Percentiles rank a stretch among this genome's conserved stretches.
These are phyloP conservation scores for Athene cunicularia DNA, from an alignment of 2,113 vertebrate genomes.

Conservation along the genomic window DNA sequence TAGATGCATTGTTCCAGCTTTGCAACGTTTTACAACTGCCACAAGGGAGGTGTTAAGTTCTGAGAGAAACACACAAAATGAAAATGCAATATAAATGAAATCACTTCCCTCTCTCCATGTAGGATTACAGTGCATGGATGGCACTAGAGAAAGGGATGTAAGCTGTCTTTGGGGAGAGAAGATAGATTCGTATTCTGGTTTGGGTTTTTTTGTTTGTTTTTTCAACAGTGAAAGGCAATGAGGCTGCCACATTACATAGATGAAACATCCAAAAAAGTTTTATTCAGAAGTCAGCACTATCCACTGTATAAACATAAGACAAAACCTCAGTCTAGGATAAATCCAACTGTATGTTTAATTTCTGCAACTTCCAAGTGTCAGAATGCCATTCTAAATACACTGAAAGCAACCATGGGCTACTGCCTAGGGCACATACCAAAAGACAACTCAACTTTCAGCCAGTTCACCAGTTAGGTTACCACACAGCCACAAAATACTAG, in stretches of 20 bases:
- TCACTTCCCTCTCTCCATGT: neutral
- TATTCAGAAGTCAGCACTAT: neutral
- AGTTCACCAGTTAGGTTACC: neutral
- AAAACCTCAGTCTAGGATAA: neutral
- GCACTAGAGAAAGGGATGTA: neutral
- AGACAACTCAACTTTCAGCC: neutral
- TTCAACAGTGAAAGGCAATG: neutral
- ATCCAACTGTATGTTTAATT: neutral
- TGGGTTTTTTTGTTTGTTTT: too few species aligned
- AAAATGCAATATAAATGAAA: neutral
- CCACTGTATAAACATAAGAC: neutral
- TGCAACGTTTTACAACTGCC: neutral
- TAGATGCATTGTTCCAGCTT: neutral
- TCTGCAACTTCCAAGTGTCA: neutral
- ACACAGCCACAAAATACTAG: neutral
- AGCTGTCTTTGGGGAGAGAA: neutral
- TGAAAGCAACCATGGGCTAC: neutral
- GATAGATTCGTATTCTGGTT: neutral
- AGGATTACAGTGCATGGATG: neutral
- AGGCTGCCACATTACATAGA: neutral
- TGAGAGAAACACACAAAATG: neutral
- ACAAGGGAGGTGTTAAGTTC: neutral
- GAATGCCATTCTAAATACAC: neutral
- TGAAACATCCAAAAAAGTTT: neutral
- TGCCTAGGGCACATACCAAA: neutral